Evolutionary conservation across 2,113 vertebrate genomes (phyloP).

Genomic region (Thunnus maccoyii): DNA sequence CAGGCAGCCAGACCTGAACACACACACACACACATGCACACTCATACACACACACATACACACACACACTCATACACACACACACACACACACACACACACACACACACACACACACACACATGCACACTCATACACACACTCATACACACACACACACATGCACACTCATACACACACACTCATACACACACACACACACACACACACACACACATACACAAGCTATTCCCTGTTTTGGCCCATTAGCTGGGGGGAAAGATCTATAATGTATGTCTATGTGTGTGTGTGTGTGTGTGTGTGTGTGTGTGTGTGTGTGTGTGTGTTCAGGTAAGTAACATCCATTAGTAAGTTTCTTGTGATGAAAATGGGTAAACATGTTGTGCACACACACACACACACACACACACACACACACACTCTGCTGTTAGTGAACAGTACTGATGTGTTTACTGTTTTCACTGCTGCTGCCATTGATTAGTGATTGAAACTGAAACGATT

Average conservation of each 20-base stretch:
- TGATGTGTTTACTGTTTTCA: not conserved
- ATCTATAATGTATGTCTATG: slow-evolving; percentile 58
- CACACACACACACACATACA: not conserved
- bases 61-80: slow-evolving; percentile 8
- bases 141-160: not conserved
- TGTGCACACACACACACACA: slow-evolving; percentile 12
- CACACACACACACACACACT: slow-evolving; percentile 28
- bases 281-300: slow-evolving; percentile 44
- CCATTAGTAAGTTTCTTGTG: slow-evolving; percentile 70
- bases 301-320: slow-evolving; percentile 24
- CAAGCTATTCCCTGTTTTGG: slow-evolving; percentile 41
- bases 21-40: slow-evolving; percentile 14
- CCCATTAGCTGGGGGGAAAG: slow-evolving; percentile 63
- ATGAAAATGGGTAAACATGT: slow-evolving; percentile 58
- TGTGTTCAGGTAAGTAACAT: slow-evolving; percentile 64
- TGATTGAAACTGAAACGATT: not conserved
- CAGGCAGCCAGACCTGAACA: slow-evolving; percentile 29
- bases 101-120: slow-evolving; percentile 31
- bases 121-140: no score
- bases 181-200: slow-evolving; percentile 7
- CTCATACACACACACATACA: slow-evolving; percentile 19
- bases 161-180: slow-evolving; percentile 3
- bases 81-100: slow-evolving; percentile 2
- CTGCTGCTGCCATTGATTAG: no score
- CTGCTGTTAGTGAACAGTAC: not conserved